Evolutionary conservation across 2,888 invertebrate species (phyloP), one percentile per base, ranked within the genome.

Genomic region (Drosophila falleni): DNA sequence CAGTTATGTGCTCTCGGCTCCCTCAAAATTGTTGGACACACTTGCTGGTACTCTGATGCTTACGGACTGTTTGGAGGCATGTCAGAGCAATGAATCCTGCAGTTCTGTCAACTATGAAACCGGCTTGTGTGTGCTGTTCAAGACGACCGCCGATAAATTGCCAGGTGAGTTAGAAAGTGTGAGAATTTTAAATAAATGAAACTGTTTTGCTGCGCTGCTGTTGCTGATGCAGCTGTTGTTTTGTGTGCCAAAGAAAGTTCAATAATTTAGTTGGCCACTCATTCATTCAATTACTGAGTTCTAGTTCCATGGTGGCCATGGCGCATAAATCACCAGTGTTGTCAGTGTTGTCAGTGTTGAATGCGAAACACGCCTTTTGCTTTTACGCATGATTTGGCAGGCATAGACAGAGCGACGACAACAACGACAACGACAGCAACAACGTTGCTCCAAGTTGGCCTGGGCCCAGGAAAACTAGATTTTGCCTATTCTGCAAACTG

Each of bases 101-200:
- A 96, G 96, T 92, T 96, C 97, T 87, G 97, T 98, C 94, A 98
- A 98, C 95, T 98, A 97, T 94, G 98, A 98, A 94, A 98, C 98
- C 73, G 98, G 98, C 79, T 95, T 98, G 63, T 98, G 98, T 93
- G 97, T 98, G 84, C 95, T 98, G 79, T 97, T 98, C 94, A 96
- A 96, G 92, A 97, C 97, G 61, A 97, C 97, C 92, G 97, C 97
- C 86, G 97, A 97, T 93, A 96, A 96, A 93, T 94, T 97, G 92
- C 97, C 97, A 93, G 97, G 97, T 97, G 94, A 95, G 90, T 86
- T 79, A 87, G 85, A 85, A 85, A 85, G 89, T 85, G 89, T 85
- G 85, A 85, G 85, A 85, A 85, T 89, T 68, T 63, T 51, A 51
- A 58, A 56, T 37, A 35, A 56, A 56, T 35, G 58, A 47, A 31